Conservation (phyloP, 2,797 vertebrate genomes). For the Luscinia luscinia region DNA sequence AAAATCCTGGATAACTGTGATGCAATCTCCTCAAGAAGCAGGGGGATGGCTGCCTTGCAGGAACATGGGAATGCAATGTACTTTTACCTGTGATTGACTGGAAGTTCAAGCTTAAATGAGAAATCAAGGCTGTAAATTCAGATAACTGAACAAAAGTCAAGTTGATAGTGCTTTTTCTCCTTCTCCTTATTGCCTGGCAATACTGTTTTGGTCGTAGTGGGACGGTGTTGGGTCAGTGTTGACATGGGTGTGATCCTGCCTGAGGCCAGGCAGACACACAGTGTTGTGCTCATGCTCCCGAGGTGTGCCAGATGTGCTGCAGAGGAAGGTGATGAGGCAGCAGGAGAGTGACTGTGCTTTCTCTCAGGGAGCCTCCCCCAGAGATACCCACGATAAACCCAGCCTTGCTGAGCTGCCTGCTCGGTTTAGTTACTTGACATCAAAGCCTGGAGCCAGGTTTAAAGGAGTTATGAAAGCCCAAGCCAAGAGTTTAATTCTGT, state of each 20-base stretch:
- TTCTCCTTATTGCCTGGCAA: not conserved
- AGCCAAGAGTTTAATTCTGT: not conserved
- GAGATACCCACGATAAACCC: not conserved
- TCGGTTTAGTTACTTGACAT: not conserved
- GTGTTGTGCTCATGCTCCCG: fast-evolving
- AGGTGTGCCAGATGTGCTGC: fast-evolving
- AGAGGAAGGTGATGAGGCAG: not conserved
- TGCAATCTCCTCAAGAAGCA: fast-evolving
- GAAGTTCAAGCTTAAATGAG: conserved; percentile 26
- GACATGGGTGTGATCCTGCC: not conserved
- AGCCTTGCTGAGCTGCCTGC: not conserved
- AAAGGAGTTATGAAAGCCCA: not conserved
- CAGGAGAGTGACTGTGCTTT: fast-evolving
- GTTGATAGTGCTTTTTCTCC: conserved; percentile 14
- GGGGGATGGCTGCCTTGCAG: not conserved
- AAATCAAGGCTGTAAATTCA: conserved; percentile 25
- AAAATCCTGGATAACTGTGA: not conserved
- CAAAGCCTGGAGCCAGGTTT: not conserved
- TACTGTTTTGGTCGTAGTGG: not conserved
- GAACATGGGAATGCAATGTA: not conserved
- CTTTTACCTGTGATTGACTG: conserved; percentile 11
- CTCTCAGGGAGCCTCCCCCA: not conserved
- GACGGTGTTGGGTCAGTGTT: not conserved
- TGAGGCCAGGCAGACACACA: not conserved
- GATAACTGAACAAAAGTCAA: conserved; percentile 47